phyloP scores from a whole-genome alignment of 2,113 vertebrate species.

The Pelvicachromis taeniatus region DNA sequence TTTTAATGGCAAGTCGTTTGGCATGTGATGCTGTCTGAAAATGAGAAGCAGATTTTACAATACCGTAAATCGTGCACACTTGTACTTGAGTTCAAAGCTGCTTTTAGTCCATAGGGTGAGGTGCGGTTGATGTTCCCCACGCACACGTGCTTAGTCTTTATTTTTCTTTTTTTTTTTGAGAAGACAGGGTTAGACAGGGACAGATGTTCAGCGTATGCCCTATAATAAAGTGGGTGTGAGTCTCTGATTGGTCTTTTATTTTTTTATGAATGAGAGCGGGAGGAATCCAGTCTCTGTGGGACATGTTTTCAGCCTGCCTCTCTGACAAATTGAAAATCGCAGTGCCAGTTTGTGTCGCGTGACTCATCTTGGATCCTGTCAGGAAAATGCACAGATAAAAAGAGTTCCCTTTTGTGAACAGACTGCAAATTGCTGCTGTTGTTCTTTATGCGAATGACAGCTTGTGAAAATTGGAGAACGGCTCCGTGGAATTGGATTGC shows the following conservation, averaged over 20 bases:
- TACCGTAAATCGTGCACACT: background rate
- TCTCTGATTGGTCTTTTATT: constrained; percentile 32
- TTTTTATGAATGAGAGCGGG: constrained; percentile 61
- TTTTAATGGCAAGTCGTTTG: background rate
- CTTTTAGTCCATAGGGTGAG: background rate
- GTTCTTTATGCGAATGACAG: constrained; percentile 33
- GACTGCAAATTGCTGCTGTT: constrained; percentile 31
- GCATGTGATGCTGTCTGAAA: background rate
- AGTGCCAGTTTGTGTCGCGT: constrained; percentile 49
- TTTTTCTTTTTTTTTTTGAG: background rate
- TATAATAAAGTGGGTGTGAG: constrained; percentile 22
- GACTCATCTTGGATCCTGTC: constrained; percentile 57
- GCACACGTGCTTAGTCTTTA: background rate
- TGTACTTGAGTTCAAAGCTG: background rate
- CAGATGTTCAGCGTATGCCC: constrained; percentile 26
- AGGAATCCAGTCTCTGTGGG: constrained; percentile 37
- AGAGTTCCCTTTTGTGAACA: constrained; percentile 19
- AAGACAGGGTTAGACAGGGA: background rate
- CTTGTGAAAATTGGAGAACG: constrained; percentile 17
- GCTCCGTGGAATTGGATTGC: constrained; percentile 9
- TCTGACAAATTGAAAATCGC: constrained; percentile 58
- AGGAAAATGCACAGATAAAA: constrained; percentile 35
- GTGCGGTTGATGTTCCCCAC: background rate
- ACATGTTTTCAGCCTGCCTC: constrained; percentile 45
- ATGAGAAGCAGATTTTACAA: constrained; percentile 7